A percentile compares a stretch with the other conserved stretches of the same genome.
Evolutionary conservation across 2,888 invertebrate genomes (phyloP).

Genomic region (Phymatocera aterrima): DNA sequence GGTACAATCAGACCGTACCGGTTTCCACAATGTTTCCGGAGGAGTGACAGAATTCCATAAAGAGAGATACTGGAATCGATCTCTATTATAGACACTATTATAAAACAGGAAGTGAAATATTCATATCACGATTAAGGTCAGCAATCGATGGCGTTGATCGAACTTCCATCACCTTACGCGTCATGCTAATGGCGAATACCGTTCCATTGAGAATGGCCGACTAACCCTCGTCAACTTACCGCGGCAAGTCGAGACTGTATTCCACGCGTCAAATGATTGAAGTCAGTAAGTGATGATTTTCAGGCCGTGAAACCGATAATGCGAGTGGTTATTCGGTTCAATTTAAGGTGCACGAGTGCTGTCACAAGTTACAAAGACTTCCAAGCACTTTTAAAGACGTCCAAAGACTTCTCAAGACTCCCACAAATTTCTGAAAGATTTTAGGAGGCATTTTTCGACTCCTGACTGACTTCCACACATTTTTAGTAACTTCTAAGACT

Average conservation of each 20-base stretch:
- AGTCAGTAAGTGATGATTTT: slow-evolving; percentile 38
- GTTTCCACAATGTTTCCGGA: neutral
- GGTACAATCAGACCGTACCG: neutral
- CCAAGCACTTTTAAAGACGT: too few relatives aligned
- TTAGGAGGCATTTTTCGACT: too few relatives aligned
- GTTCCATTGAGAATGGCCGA: slow-evolving; percentile 53
- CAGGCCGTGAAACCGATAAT: slow-evolving; percentile 13
- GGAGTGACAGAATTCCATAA: neutral
- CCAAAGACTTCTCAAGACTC: too few relatives aligned
- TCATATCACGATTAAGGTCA: slow-evolving; percentile 35
- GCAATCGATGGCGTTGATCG: slow-evolving; percentile 18
- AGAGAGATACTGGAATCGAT: neutral
- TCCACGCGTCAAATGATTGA: slow-evolving; percentile 12
- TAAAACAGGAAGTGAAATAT: slow-evolving; percentile 32
- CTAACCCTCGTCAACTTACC: slow-evolving; percentile 32
- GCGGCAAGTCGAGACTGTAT: neutral
- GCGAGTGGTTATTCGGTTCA: neutral
- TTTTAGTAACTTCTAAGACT: too few relatives aligned
- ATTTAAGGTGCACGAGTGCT: too few relatives aligned
- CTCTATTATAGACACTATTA: neutral
- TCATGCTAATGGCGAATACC: slow-evolving; percentile 56
- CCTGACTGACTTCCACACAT: too few relatives aligned
- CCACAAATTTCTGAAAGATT: too few relatives aligned
- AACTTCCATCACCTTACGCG: slow-evolving; percentile 36
- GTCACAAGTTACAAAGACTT: too few relatives aligned